These are phyloP conservation scores for Anthopleura sola DNA, from an alignment of 64 coral and sea anemone species.

Conservation along the genomic window DNA sequence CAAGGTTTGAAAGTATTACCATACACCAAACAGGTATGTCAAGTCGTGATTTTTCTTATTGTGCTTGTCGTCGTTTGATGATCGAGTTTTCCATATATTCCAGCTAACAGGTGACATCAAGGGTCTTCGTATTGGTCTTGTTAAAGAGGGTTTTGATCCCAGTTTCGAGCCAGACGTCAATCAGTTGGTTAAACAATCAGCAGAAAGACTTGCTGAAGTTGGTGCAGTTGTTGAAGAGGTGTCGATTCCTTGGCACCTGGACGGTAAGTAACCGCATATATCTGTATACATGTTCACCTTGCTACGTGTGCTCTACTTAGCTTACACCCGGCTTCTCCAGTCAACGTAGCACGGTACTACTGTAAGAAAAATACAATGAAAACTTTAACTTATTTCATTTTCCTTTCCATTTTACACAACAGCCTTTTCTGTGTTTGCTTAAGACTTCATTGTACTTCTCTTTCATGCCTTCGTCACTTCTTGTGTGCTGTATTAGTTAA, in stretches of 20 bases:
- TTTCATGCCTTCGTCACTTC: too few relatives aligned
- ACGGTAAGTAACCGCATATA: not conserved
- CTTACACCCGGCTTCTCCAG: not conserved
- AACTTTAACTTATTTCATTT: too few relatives aligned
- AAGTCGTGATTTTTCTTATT: not conserved
- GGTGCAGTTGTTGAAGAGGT: conserved; percentile 72
- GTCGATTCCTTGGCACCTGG: conserved; percentile 39
- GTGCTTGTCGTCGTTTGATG: too few relatives aligned
- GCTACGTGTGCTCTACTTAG: too few relatives aligned
- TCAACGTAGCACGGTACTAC: not conserved
- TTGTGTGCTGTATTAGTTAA: too few relatives aligned
- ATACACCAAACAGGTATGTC: not conserved
- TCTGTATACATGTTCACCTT: not conserved
- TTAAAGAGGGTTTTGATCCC: conserved; percentile 65
- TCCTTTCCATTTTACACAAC: too few relatives aligned
- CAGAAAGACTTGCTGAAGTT: conserved; percentile 26
- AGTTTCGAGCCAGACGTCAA: conserved; percentile 59
- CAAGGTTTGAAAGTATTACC: not conserved
- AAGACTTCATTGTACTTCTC: too few relatives aligned
- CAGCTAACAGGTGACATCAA: conserved; percentile 53
- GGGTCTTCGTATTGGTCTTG: conserved; percentile 41
- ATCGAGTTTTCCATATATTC: not conserved
- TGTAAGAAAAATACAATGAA: too few relatives aligned
- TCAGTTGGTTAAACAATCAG: conserved; percentile 50
- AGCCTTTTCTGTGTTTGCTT: too few relatives aligned